phyloP scores from a whole-genome alignment of 2,888 invertebrate genomes.

The Dicyrtoma fusca region DNA sequence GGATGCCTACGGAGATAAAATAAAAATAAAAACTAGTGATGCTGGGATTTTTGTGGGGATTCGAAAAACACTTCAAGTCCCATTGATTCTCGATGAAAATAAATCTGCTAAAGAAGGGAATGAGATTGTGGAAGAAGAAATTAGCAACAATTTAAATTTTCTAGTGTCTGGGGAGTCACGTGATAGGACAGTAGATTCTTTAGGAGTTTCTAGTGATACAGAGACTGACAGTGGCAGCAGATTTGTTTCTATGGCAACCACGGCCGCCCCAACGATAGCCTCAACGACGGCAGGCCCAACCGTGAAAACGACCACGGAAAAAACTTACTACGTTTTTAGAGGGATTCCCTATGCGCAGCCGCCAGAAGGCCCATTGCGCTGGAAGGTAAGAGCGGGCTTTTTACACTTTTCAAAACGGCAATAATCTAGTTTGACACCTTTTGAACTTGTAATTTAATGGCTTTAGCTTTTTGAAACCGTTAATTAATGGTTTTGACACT shows the following conservation, averaged over 20 bases:
- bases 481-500: too few relatives aligned
- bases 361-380: slow-evolving; percentile 37
- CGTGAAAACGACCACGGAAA: neutral
- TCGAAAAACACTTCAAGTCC: slow-evolving; percentile 27
- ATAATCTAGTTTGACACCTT: too few relatives aligned
- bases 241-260: neutral
- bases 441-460: too few relatives aligned
- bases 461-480: too few relatives aligned
- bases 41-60: slow-evolving; percentile 51
- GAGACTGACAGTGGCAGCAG: too few relatives aligned
- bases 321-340: slow-evolving; percentile 45
- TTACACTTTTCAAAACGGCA: too few relatives aligned
- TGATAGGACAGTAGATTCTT: too few relatives aligned
- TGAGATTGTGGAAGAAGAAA: too few relatives aligned
- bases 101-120: too few relatives aligned
- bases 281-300: neutral
- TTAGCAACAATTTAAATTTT: too few relatives aligned
- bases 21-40: slow-evolving; percentile 40
- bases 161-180: neutral
- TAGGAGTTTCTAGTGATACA: too few relatives aligned
- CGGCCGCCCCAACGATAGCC: neutral
- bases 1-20: neutral
- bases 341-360: slow-evolving; percentile 50
- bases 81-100: too few relatives aligned
- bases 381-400: slow-evolving; percentile 46